A percentile compares a stretch with the other conserved stretches of the same genome.
phyloP scores from a whole-genome alignment of 2,888 invertebrate genomes.

The Colostygia pectinataria region DNA sequence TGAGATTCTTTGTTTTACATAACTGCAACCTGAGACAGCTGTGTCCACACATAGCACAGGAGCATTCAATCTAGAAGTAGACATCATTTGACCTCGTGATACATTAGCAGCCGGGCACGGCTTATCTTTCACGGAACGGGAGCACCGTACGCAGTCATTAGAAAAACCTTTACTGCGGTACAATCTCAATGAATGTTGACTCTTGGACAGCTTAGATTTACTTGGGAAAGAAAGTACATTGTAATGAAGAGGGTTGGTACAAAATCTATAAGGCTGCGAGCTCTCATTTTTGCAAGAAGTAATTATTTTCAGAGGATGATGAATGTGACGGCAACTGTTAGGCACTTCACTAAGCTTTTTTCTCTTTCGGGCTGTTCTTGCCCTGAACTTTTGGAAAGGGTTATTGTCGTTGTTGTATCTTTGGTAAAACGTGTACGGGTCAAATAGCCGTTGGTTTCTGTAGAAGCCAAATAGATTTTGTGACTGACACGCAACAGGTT shows the following conservation, averaged over 20 bases:
- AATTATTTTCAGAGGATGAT: conserved; percentile 10
- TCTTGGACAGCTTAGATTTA: conserved; percentile 2
- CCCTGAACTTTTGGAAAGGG: conserved; percentile 24
- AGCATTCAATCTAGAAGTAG: background rate
- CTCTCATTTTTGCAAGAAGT: conserved; percentile 1
- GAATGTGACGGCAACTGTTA: background rate
- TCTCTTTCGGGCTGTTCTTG: conserved; percentile 6
- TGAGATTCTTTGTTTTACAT: background rate
- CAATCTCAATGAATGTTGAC: background rate
- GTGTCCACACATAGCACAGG: conserved; percentile 1
- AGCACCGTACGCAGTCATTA: background rate
- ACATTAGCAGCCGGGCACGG: background rate
- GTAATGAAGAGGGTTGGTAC: conserved; percentile 12
- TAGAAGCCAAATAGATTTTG: conserved; percentile 38
- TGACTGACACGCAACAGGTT: conserved; percentile 2
- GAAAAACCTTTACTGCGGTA: background rate
- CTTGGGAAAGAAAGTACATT: conserved; percentile 21
- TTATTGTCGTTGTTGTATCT: conserved; percentile 22
- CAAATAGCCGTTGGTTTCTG: conserved; percentile 22
- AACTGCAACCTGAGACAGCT: conserved; percentile 5
- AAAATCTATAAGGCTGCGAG: background rate
- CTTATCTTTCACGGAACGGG: background rate
- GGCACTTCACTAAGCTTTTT: background rate
- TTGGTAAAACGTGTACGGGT: conserved; percentile 23
- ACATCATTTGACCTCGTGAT: conserved; percentile 1